Conservation (phyloP, 2,797 vertebrate species). For the Amblyopsis hoosieri region DNA sequence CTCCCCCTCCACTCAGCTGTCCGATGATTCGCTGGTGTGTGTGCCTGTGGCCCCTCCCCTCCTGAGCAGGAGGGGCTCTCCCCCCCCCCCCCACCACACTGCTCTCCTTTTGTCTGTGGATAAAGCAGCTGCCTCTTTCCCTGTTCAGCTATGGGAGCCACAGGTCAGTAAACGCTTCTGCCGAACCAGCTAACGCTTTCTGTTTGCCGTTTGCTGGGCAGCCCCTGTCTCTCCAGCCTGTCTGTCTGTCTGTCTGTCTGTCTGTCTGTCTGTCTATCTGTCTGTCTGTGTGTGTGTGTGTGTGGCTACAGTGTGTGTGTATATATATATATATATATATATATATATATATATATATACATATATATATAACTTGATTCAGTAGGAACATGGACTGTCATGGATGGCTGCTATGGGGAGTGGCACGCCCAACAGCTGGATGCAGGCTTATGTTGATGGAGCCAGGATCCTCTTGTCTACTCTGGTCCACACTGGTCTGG, state of each 20-base stretch:
- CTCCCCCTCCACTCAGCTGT: constrained; percentile 29
- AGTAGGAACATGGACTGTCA: constrained; percentile 12
- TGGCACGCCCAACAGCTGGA: constrained; percentile 16
- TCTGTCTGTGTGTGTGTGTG: constrained; percentile 33
- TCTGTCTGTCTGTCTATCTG: constrained; percentile 18
- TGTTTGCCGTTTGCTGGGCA: constrained; percentile 33
- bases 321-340: constrained; percentile 55
- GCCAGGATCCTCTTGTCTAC: constrained; percentile 6
- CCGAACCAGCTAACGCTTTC: constrained; percentile 58
- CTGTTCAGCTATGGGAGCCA: constrained; percentile 81
- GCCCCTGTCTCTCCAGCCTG: constrained; percentile 29
- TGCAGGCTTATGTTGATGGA: constrained; percentile 9
- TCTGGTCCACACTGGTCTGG: constrained; percentile 6
- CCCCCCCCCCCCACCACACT: constrained; percentile 55
- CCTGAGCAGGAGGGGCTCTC: constrained; percentile 28
- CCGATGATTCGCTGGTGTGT: constrained; percentile 64
- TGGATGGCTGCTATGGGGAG: constrained; percentile 30
- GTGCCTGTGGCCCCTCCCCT: constrained; percentile 59
- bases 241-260: constrained; percentile 34
- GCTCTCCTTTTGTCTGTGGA: constrained; percentile 79
- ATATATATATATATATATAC: constrained; percentile 40
- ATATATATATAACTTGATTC: constrained; percentile 48
- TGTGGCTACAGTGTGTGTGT: constrained; percentile 11
- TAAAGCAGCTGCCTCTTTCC: constrained; percentile 80
- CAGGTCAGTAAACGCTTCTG: constrained; percentile 80